These are phyloP conservation scores for Podarcis cretensis DNA, from an alignment of 2,113 vertebrate genomes.

Conservation along the genomic window DNA sequence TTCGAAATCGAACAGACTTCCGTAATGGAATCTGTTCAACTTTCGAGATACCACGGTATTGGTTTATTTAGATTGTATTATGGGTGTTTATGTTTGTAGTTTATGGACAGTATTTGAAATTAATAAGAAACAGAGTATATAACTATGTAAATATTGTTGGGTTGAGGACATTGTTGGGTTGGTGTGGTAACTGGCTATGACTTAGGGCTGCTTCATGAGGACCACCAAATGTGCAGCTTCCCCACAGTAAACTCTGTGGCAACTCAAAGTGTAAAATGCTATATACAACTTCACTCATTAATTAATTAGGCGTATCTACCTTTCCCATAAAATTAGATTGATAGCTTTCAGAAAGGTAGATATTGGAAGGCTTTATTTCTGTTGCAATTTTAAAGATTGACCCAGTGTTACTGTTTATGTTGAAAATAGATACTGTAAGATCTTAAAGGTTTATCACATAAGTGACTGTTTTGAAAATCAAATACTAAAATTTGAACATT, in stretches of 20 bases:
- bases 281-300: neutral
- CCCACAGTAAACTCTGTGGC: too few species aligned
- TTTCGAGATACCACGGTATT: neutral
- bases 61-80: neutral
- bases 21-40: too few species aligned
- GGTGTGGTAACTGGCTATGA: neutral
- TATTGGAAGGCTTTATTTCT: neutral
- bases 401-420: neutral
- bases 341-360: neutral
- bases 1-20: too few species aligned
- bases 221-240: too few species aligned
- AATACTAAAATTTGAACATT: neutral
- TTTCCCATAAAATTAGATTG: neutral
- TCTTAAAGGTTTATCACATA: neutral
- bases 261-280: neutral
- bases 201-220: neutral
- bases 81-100: neutral
- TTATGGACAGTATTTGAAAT: neutral
- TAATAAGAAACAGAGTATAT: neutral
- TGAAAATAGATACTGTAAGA: neutral
- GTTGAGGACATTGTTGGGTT: neutral
- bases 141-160: neutral
- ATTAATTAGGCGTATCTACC: neutral
- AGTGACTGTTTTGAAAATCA: neutral
- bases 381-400: neutral